Percentiles rank a stretch among this genome's conserved stretches.
phyloP scores from a whole-genome alignment of 2,888 invertebrate species.

The Lasioglossum pauxillum region DNA sequence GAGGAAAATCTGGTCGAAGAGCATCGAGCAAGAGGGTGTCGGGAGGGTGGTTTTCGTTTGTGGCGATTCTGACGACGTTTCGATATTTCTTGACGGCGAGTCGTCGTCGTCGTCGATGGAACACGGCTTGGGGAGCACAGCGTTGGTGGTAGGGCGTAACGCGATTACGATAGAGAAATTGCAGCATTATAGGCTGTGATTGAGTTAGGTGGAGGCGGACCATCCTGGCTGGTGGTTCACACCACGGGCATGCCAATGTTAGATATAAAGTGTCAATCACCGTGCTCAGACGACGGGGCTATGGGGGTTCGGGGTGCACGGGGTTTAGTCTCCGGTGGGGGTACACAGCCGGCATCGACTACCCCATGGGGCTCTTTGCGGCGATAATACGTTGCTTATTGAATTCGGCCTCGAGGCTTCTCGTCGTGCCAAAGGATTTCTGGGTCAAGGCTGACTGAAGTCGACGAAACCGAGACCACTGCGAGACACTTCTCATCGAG shows the following conservation, averaged over 20 bases:
- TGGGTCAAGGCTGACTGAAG: slow-evolving; percentile 71
- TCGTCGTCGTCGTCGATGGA: slow-evolving; percentile 53
- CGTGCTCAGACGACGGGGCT: slow-evolving; percentile 60
- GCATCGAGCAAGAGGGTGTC: not conserved
- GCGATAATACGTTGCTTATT: slow-evolving; percentile 79
- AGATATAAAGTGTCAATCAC: slow-evolving; percentile 83
- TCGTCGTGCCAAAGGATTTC: slow-evolving; percentile 50
- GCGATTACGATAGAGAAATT: slow-evolving; percentile 83
- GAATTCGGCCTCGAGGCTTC: slow-evolving; percentile 71
- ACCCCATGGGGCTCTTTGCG: slow-evolving; percentile 75
- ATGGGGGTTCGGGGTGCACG: slow-evolving; percentile 61
- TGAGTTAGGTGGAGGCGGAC: slow-evolving; percentile 80
- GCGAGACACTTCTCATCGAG: not conserved
- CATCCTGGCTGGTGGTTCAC: slow-evolving; percentile 73
- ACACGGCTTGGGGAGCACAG: slow-evolving; percentile 48
- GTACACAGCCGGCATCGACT: slow-evolving; percentile 48
- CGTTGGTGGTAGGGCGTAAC: slow-evolving; percentile 75
- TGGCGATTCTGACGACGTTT: slow-evolving; percentile 51
- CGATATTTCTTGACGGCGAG: slow-evolving; percentile 68
- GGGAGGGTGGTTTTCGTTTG: not conserved
- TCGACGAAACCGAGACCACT: not conserved
- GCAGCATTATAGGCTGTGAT: slow-evolving; percentile 83
- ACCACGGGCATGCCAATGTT: slow-evolving; percentile 75
- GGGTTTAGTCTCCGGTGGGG: slow-evolving; percentile 54
- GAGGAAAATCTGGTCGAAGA: slow-evolving; percentile 9